Evolutionary conservation across 2,113 vertebrate species (phyloP), one percentile per base, ranked within the genome.

Genomic region (Lasiurus cinereus): DNA sequence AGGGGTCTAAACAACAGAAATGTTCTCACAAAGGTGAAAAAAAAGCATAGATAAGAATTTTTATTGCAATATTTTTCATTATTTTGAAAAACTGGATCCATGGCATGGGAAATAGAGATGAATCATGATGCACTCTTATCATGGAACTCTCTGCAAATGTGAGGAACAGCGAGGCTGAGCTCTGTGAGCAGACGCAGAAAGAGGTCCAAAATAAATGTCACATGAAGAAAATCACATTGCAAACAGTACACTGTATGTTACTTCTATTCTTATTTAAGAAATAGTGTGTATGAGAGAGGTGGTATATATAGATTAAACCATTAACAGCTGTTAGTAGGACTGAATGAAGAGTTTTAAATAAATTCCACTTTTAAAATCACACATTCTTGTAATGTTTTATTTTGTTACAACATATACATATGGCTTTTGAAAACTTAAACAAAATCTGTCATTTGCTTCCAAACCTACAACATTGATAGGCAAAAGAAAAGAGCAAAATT

Each of bases 301-400:
- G 36, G 11, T 79, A 3, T 29, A 18, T 24, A 33, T 22, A 54
- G 15, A 33, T 72, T 80, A 88, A 79, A 56, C 24, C 27, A 87
- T 31, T 56, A 70, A 79, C 0, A 50, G n/a, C 22, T 78, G 2
- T 70, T 39, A 73, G 14, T 88, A 14, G 27, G 43, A 11, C 27
- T 52, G 5, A 31, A 31, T 6, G 14, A 64, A 3, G 6, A 94
- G 88, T 72, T 67, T 66, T 43, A 64, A 59, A 72, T 39, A 91
- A 76, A 76, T 88, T 80, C 59, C 14, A 85, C 36, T 94, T 88
- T 48, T 39, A 82, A 90, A 92, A 73, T 66, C 13, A 78, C 22
- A 70, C 15, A 27, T 43, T 88, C 76, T 85, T 77, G 19, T 46
- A 78, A 83, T 39, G 21, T 72, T 89, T 82, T 54, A 56, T 64